These are phyloP conservation scores for Holacanthus passer DNA, from an alignment of 2,113 vertebrate species.

Conservation along the genomic window DNA sequence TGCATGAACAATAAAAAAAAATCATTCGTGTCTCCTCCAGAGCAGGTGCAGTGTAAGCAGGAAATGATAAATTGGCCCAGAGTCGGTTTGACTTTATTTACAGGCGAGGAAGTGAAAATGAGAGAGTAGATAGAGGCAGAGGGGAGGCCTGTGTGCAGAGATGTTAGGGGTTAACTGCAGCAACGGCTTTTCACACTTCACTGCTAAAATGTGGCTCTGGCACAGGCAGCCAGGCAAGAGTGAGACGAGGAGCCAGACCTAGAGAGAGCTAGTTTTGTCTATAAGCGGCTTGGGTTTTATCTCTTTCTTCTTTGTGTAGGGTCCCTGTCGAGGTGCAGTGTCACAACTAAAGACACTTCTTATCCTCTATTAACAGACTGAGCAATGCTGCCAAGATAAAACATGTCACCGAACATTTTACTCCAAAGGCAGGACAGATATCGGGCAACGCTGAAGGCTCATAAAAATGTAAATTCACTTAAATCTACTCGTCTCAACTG, in stretches of 20 bases:
- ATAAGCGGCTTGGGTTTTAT: background rate
- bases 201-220: conserved; percentile 49
- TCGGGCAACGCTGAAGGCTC: background rate
- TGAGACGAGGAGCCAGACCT: background rate
- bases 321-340: conserved; percentile 9
- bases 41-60: conserved; percentile 27
- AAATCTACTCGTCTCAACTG: background rate
- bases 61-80: background rate
- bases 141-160: background rate
- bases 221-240: background rate
- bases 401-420: background rate
- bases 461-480: conserved; percentile 27
- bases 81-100: background rate
- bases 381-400: background rate
- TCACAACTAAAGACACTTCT: background rate
- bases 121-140: conserved; percentile 19
- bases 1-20: too few species aligned
- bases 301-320: background rate
- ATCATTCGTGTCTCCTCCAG: background rate
- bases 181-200: conserved; percentile 49
- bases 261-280: background rate
- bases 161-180: background rate
- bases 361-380: conserved; percentile 22
- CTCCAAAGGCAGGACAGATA: background rate
- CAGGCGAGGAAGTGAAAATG: conserved; percentile 46